Evolutionary conservation across 2,113 vertebrate genomes (phyloP).

Genomic region (Phaethon lepturus): DNA sequence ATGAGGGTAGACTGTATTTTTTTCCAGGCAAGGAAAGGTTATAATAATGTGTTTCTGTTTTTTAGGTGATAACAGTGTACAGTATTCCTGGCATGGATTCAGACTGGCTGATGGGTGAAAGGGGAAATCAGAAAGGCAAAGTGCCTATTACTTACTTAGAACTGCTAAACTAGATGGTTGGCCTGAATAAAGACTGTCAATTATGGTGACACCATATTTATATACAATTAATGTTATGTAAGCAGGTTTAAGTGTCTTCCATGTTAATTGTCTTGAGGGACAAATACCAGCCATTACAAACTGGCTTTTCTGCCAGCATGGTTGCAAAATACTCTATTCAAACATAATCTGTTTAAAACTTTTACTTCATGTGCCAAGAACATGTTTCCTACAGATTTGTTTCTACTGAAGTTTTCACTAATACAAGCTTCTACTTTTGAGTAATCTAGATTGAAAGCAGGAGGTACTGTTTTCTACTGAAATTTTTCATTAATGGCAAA

Average conservation of each 20-base stretch:
- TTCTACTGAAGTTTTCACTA: constrained; percentile 87
- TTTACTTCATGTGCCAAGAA: constrained; percentile 79
- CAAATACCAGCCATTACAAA: constrained; percentile 73
- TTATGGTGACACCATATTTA: constrained; percentile 83
- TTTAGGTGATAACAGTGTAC: constrained; percentile 94
- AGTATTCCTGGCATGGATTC: constrained; percentile 94
- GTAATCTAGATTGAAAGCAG: constrained; percentile 76
- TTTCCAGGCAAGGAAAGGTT: not conserved
- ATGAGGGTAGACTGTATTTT: not conserved
- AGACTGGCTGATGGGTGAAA: constrained; percentile 98
- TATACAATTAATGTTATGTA: constrained; percentile 81
- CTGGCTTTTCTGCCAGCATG: constrained; percentile 74
- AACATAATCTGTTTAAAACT: constrained; percentile 75
- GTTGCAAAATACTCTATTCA: constrained; percentile 78
- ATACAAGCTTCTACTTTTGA: constrained; percentile 80
- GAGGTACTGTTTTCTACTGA: constrained; percentile 82
- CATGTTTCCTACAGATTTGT: constrained; percentile 77
- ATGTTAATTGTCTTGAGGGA: constrained; percentile 77
- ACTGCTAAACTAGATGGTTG: constrained; percentile 89
- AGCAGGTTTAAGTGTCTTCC: constrained; percentile 80
- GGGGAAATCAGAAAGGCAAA: constrained; percentile 95
- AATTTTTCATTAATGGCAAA: constrained; percentile 80
- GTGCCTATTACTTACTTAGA: constrained; percentile 99
- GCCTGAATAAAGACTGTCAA: constrained; percentile 65
- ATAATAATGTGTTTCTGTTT: constrained; percentile 43